Conservation (phyloP, 2,113 vertebrate genomes). For the Tetraodon nigroviridis region DNA sequence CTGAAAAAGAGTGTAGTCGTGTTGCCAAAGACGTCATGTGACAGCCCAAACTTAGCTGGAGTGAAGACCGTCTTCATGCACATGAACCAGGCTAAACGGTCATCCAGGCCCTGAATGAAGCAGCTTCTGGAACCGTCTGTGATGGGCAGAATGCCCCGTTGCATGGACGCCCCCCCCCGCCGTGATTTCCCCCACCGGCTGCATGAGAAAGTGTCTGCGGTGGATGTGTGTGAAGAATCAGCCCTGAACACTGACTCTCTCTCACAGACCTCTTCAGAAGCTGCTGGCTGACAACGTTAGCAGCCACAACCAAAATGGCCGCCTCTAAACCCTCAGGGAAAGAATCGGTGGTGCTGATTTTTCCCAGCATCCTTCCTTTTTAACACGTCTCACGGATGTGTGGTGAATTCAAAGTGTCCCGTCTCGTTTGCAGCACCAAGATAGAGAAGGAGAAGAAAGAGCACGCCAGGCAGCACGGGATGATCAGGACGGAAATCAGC, state of each 20-base stretch:
- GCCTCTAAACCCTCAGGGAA: neutral
- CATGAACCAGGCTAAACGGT: slow-evolving; percentile 21
- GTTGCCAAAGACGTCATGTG: too few species aligned
- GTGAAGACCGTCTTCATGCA: slow-evolving; percentile 7
- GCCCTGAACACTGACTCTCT: slow-evolving; percentile 22
- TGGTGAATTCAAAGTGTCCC: slow-evolving; percentile 18
- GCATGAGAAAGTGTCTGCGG: slow-evolving; percentile 19
- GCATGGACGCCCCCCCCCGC: slow-evolving; percentile 57
- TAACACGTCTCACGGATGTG: neutral
- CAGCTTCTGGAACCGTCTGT: slow-evolving; percentile 18
- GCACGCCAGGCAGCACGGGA: slow-evolving; percentile 93
- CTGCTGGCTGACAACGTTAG: neutral
- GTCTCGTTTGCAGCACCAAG: slow-evolving; percentile 81
- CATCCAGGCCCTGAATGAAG: slow-evolving; percentile 1
- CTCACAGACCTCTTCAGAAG: neutral
- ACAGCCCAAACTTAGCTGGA: neutral
- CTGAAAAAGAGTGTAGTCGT: too few species aligned
- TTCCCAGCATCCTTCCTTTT: slow-evolving; percentile 6
- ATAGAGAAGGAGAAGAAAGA: slow-evolving; percentile 99
- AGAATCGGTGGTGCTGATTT: slow-evolving; percentile 23
- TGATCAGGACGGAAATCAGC: slow-evolving; percentile 98
- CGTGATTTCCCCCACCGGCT: slow-evolving; percentile 19
- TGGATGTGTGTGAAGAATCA: slow-evolving; percentile 40
- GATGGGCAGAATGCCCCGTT: slow-evolving; percentile 66
- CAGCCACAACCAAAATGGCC: neutral